These are phyloP conservation scores for Conus betulinus DNA, from an alignment of 1,140 invertebrate genomes.

Conservation along the genomic window DNA sequence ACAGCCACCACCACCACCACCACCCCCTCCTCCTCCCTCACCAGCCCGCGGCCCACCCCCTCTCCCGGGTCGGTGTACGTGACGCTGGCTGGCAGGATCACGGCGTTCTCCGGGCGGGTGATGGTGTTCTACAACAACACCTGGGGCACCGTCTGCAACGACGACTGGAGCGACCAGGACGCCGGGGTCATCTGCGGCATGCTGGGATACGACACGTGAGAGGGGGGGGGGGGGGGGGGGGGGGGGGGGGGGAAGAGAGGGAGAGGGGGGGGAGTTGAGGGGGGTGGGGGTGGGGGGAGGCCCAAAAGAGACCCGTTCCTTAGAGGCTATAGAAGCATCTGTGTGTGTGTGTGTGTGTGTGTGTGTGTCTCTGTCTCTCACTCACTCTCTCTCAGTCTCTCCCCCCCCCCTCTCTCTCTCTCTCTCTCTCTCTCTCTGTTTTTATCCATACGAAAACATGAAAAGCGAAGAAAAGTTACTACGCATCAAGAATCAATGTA, in stretches of 20 bases:
- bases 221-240: background rate
- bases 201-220: conserved; percentile 37
- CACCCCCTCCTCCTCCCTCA: background rate
- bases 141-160: conserved; percentile 37
- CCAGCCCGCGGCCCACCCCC: background rate
- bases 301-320: too few species aligned
- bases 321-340: too few species aligned
- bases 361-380: too few species aligned
- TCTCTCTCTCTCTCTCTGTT: too few species aligned
- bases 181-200: conserved; percentile 34
- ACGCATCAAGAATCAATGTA: too few species aligned
- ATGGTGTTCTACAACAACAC: conserved; percentile 79
- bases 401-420: too few species aligned
- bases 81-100: conserved; percentile 76
- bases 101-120: conserved; percentile 84
- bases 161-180: conserved; percentile 24
- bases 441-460: too few species aligned
- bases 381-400: too few species aligned
- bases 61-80: conserved; percentile 36
- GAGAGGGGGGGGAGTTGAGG: background rate
- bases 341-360: too few species aligned
- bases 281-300: too few species aligned
- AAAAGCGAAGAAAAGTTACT: too few species aligned
- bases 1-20: too few species aligned
- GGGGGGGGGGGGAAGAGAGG: background rate